A percentile compares a stretch with the other conserved stretches of the same genome.
Conservation (phyloP, 2,113 vertebrate species). For the Chionis minor region DNA sequence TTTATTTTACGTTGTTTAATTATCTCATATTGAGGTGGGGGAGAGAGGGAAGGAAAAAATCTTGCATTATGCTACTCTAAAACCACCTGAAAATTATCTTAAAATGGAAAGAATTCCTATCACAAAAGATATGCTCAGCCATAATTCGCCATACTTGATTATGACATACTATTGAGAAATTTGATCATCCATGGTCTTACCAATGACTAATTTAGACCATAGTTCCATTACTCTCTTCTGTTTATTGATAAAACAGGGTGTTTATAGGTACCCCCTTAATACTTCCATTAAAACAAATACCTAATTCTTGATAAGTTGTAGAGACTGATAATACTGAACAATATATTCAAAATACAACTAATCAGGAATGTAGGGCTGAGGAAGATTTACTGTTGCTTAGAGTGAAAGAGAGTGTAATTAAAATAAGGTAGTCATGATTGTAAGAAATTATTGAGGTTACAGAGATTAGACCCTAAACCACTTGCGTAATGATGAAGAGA, state of each 20-base stretch:
- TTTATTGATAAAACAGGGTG: not conserved
- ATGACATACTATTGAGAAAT: not conserved
- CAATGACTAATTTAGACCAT: not conserved
- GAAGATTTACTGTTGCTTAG: not conserved
- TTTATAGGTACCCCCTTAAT: not conserved
- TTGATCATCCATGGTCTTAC: not conserved
- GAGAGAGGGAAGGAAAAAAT: accelerated
- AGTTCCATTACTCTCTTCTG: not conserved
- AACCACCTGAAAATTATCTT: not conserved
- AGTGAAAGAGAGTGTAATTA: not conserved
- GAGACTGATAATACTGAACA: not conserved
- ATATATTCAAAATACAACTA: not conserved
- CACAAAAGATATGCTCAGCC: not conserved
- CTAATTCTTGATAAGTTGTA: not conserved
- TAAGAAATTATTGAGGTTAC: not conserved
- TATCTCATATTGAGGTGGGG: accelerated
- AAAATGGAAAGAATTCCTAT: not conserved
- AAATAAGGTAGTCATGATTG: not conserved
- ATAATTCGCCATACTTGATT: not conserved
- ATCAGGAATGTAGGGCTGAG: not conserved
- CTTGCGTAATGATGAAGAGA: not conserved
- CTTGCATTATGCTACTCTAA: not conserved
- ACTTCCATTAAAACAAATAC: not conserved
- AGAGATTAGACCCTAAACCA: not conserved
- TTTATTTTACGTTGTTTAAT: not conserved